A percentile compares a stretch with the other conserved stretches of the same genome.
phyloP scores from a whole-genome alignment of 1,140 invertebrate species.

The Leptinotarsa undecemlineata region DNA sequence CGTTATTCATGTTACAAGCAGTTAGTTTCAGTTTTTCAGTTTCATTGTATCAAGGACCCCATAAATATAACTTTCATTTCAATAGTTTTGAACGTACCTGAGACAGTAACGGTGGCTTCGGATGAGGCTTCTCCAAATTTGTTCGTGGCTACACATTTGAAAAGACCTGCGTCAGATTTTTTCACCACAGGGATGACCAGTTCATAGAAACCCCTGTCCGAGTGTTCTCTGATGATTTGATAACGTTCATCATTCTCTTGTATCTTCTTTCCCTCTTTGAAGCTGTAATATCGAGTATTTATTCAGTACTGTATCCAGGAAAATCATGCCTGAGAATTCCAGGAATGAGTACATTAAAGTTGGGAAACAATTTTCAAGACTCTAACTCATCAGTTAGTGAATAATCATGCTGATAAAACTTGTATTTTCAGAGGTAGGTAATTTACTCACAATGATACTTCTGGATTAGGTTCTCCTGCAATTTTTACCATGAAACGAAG shows the following conservation, averaged over 20 bases:
- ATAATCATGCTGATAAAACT: no score
- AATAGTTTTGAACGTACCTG: conserved; percentile 59
- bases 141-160: conserved; percentile 87
- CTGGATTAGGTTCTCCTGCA: conserved; percentile 82
- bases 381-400: no score
- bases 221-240: conserved; percentile 72
- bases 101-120: conserved; percentile 78
- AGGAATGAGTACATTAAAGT: no score
- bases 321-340: no score
- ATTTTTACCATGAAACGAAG: conserved; percentile 89
- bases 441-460: conserved; percentile 79
- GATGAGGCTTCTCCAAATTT: conserved; percentile 77
- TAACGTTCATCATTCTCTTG: conserved; percentile 70
- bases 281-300: conserved; percentile 63
- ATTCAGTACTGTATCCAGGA: conserved; percentile 5
- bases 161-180: conserved; percentile 81
- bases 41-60: no score
- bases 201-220: conserved; percentile 86
- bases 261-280: conserved; percentile 79
- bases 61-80: no score
- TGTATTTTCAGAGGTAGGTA: no score
- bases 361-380: no score
- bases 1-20: no score
- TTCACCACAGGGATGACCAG: conserved; percentile 84
- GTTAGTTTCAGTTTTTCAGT: no score